Evolutionary conservation across 2,888 invertebrate genomes (phyloP).

Genomic region (Papilio demoleus): DNA sequence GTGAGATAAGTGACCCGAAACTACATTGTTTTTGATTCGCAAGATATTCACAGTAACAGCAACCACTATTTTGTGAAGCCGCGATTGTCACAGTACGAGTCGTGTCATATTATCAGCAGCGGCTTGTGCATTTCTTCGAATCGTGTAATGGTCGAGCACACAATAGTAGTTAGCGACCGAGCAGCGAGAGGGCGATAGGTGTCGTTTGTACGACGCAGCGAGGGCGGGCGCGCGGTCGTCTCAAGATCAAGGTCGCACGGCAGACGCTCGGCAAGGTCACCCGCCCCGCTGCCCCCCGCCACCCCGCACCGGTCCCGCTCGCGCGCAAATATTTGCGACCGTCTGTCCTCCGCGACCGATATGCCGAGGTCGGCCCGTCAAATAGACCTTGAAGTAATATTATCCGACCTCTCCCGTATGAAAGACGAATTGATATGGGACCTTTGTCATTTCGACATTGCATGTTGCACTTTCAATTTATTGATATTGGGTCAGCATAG

Average conservation of each 20-base stretch:
- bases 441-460: conserved; percentile 60
- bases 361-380: conserved; percentile 80
- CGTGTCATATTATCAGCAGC: conserved; percentile 1
- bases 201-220: conserved; percentile 57
- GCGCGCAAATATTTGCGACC: conserved; percentile 81
- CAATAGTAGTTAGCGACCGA: conserved; percentile 53
- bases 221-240: conserved; percentile 73
- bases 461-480: conserved; percentile 14
- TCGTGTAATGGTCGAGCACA: conserved; percentile 36
- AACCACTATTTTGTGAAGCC: conserved; percentile 1
- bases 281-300: conserved; percentile 49
- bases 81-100: background rate
- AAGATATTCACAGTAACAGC: background rate
- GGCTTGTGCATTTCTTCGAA: conserved; percentile 34
- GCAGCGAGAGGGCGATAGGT: conserved; percentile 57
- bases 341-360: conserved; percentile 83
- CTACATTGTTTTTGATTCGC: background rate
- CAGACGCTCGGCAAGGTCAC: conserved; percentile 80
- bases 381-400: conserved; percentile 79
- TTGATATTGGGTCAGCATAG: conserved; percentile 8
- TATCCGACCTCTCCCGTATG: conserved; percentile 74
- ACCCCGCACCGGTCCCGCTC: conserved; percentile 58
- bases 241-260: conserved; percentile 82
- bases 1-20: background rate
- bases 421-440: conserved; percentile 66